Conservation (phyloP, 2,797 vertebrate genomes). For the Australoheros facetus region DNA sequence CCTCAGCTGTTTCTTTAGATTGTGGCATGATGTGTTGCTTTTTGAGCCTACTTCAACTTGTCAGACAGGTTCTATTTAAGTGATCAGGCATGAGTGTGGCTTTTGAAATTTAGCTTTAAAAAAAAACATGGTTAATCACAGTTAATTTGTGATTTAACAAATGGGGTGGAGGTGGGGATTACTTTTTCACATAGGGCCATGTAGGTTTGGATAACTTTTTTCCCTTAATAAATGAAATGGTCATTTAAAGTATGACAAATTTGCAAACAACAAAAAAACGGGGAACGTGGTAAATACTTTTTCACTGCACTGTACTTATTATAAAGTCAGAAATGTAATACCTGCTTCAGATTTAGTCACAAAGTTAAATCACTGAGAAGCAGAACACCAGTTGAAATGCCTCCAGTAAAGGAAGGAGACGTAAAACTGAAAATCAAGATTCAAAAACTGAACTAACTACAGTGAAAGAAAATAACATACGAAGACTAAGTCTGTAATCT, state of each 20-base stretch:
- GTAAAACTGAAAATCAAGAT: background rate
- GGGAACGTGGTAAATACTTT: background rate
- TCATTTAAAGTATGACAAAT: background rate
- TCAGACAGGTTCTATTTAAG: too few species aligned
- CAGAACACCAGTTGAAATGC: background rate
- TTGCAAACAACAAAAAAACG: background rate
- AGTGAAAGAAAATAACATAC: slow-evolving; percentile 8
- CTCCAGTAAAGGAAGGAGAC: background rate
- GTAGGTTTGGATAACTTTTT: too few species aligned
- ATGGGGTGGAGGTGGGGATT: too few species aligned
- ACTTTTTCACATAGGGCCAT: too few species aligned
- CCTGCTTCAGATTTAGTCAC: background rate
- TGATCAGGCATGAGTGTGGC: background rate
- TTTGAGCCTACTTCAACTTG: background rate
- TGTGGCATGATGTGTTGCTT: background rate
- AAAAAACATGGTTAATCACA: too few species aligned
- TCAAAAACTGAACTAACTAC: slow-evolving; percentile 7
- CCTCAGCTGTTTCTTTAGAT: too few species aligned
- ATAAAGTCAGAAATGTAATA: background rate
- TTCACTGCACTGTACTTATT: background rate
- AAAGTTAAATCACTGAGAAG: background rate
- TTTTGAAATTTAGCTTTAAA: background rate
- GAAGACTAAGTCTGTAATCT: background rate
- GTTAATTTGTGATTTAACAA: too few species aligned
- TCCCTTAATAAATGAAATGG: too few species aligned